Evolutionary conservation across 2,113 vertebrate genomes (phyloP), one percentile per base, ranked within the genome.

Genomic region (Myotis davidii): DNA sequence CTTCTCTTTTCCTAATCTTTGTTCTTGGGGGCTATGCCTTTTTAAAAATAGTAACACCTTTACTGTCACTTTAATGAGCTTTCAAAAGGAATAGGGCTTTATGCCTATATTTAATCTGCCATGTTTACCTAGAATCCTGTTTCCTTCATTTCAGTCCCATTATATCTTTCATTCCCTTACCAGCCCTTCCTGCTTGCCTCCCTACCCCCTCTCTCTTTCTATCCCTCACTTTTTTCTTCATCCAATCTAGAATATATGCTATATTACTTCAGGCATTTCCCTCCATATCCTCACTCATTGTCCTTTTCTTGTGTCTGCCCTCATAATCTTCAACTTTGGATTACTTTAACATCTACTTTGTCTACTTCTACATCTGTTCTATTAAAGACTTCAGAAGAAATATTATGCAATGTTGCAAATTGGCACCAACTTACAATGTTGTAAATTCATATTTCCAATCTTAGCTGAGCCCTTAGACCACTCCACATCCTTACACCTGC

Each of bases 301-400:
- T 70, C 23, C 34, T 95, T 95, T 73, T 73, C 37, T 39, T 69
- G 0, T 81, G 39, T 39, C 52, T 65, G n/a, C 21, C 79, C 32
- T 76, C 50, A 5, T 74, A 83, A 77, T 4, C 37, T 39, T 94
- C 70, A 91, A 48, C 9, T 42, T 78, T 87, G 27, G 73, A 54
- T 95, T 82, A 85, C 59, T 70, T 52, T 45, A 18, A 65, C 45
- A 94, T 91, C 42, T 89, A 12, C 32, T 76, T 94, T 90, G 39
- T 93, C 79, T 74, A 2, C 37, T 88, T 72, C n/a, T 96, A 81
- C 21, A 73, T 67, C 61, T 37, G 42, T 90, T 73, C 72, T 77
- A 1, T 61, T 74, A 37, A 56, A 50, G 27, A 76, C n/a, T 81
- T 85, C 21, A 50, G 74, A 76, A 67, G 34, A 76, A 86, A 45